Evolutionary conservation across 2,113 vertebrate species (phyloP).

Genomic region (Dromiciops gliroides): DNA sequence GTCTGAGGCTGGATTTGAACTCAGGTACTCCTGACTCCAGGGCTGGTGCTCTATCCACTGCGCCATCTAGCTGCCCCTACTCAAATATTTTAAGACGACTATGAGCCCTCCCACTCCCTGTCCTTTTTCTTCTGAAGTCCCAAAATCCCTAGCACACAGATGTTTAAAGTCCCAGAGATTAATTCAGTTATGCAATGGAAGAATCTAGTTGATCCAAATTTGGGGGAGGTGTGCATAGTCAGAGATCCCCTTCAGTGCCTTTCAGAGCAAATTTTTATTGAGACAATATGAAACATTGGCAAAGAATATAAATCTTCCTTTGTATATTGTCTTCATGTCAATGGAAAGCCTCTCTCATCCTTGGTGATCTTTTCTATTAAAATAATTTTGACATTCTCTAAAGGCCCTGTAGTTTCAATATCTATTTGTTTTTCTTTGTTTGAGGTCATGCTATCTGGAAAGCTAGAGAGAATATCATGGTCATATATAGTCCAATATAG

Average conservation of each 20-base stretch:
- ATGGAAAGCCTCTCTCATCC: not conserved
- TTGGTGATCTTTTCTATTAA: slow-evolving; percentile 6
- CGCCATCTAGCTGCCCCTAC: too few species aligned
- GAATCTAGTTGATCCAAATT: slow-evolving; percentile 25
- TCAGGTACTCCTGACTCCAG: too few species aligned
- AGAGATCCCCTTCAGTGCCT: not conserved
- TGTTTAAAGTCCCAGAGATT: slow-evolving; percentile 8
- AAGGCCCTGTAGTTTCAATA: not conserved
- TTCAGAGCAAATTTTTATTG: slow-evolving; percentile 4
- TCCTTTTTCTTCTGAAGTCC: not conserved
- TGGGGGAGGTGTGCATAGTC: slow-evolving; percentile 15
- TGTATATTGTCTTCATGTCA: not conserved
- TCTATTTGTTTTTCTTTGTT: slow-evolving; percentile 34
- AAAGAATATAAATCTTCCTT: not conserved
- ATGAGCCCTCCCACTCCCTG: not conserved
- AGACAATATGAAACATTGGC: slow-evolving; percentile 21
- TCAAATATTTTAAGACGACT: not conserved
- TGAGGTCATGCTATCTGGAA: not conserved
- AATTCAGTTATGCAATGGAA: slow-evolving; percentile 18
- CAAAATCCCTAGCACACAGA: not conserved
- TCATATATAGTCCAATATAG: slow-evolving; percentile 17
- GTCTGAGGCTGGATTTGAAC: too few species aligned
- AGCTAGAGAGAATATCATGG: not conserved
- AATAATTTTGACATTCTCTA: slow-evolving; percentile 1
- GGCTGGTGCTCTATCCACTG: too few species aligned